A percentile compares a stretch with the other conserved stretches of the same genome.
Conservation (phyloP, 1,140 invertebrate genomes). For the Archegozetes longisetosus region DNA sequence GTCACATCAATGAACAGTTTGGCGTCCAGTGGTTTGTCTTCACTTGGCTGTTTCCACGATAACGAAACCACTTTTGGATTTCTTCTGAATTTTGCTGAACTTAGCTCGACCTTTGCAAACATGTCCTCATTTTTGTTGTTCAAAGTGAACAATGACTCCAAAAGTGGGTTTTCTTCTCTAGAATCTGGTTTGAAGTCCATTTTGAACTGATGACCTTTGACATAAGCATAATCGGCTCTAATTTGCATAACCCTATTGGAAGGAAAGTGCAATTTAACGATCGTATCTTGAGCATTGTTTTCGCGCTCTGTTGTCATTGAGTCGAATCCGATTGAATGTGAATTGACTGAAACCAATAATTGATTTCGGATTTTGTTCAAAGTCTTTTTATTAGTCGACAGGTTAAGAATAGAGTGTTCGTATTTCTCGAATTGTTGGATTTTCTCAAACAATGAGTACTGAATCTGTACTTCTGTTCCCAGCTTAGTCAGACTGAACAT, state of each 20-base stretch:
- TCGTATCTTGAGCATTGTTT: neutral
- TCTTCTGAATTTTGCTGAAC: neutral
- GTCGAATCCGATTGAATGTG: constrained; percentile 1
- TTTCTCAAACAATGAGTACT: neutral
- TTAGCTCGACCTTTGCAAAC: neutral
- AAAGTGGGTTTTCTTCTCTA: neutral
- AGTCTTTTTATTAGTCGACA: neutral
- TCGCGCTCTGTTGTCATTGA: neutral
- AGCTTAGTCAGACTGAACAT: neutral
- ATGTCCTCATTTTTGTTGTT: neutral
- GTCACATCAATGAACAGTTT: neutral
- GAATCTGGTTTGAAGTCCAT: neutral
- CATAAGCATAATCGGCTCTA: neutral
- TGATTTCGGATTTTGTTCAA: neutral
- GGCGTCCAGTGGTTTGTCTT: neutral
- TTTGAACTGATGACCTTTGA: neutral
- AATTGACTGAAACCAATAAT: neutral
- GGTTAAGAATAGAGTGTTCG: neutral
- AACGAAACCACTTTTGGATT: neutral
- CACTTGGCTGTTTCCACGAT: neutral
- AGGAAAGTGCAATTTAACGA: neutral
- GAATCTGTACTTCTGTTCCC: neutral
- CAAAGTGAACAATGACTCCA: neutral
- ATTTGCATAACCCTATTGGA: neutral
- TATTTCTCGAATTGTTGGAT: neutral